A percentile compares a stretch with the other conserved stretches of the same genome.
Conservation (phyloP, 2,113 vertebrate species). For the Barbus barbus region DNA sequence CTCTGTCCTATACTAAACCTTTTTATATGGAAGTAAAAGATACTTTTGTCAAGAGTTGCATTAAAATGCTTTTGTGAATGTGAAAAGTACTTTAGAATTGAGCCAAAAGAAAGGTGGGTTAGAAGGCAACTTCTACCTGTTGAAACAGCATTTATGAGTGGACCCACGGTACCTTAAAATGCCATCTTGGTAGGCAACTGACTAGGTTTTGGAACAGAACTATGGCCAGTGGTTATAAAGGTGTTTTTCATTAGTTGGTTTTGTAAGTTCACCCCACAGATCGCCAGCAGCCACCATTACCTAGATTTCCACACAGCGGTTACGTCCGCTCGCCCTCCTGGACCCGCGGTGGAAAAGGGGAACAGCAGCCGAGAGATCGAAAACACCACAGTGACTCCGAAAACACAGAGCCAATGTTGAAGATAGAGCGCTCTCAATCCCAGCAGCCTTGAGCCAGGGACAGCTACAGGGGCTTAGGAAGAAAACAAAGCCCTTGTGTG, state of each 20-base stretch:
- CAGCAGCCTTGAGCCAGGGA: slow-evolving; percentile 75
- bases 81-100: neutral
- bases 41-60: neutral
- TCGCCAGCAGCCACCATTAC: slow-evolving; percentile 77
- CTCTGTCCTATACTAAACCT: neutral
- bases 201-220: neutral
- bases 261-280: slow-evolving; percentile 68
- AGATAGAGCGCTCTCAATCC: slow-evolving; percentile 84
- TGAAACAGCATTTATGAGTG: neutral
- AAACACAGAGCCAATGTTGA: slow-evolving; percentile 81
- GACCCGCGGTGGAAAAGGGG: slow-evolving; percentile 81
- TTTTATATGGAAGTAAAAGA: neutral
- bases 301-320: slow-evolving; percentile 73
- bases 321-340: slow-evolving; percentile 94
- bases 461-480: slow-evolving; percentile 39
- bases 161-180: neutral
- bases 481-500: slow-evolving; percentile 31
- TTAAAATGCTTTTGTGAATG: neutral
- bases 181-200: neutral
- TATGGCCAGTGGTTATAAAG: neutral
- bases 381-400: slow-evolving; percentile 86
- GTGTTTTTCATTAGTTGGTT: neutral
- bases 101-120: neutral
- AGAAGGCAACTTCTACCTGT: neutral
- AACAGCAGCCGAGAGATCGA: slow-evolving; percentile 80